Percentiles rank a stretch among this genome's conserved stretches.
These are phyloP conservation scores for Zeuzera pyrina DNA, from an alignment of 2,888 invertebrate genomes.

Conservation along the genomic window DNA sequence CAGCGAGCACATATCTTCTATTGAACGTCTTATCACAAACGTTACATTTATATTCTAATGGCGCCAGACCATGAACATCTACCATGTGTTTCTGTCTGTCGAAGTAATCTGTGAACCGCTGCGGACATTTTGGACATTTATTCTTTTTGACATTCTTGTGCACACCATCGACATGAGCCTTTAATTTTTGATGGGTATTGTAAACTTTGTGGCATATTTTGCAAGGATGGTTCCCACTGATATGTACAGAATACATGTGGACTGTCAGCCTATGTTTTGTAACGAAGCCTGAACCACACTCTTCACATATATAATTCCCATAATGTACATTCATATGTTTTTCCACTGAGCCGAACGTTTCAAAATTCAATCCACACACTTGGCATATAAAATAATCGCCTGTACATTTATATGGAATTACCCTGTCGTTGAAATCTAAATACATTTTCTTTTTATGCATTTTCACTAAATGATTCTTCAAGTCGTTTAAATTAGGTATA, in stretches of 20 bases:
- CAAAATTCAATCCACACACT: conserved; percentile 14
- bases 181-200: conserved; percentile 20
- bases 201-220: conserved; percentile 33
- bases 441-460: conserved; percentile 40
- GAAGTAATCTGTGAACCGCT: conserved; percentile 31
- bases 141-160: conserved; percentile 28
- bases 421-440: conserved; percentile 34
- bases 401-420: conserved; percentile 35
- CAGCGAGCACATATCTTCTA: conserved; percentile 29
- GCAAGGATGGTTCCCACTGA: conserved; percentile 15
- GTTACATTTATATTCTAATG: conserved; percentile 18
- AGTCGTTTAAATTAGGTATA: conserved; percentile 28
- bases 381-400: conserved; percentile 23
- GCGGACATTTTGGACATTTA: conserved; percentile 28
- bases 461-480: conserved; percentile 41
- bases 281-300: conserved; percentile 32
- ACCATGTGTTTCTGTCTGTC: conserved; percentile 29
- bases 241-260: conserved; percentile 27
- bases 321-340: conserved; percentile 21
- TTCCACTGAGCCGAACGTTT: conserved; percentile 18
- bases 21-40: conserved; percentile 26
- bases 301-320: conserved; percentile 23
- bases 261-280: conserved; percentile 41
- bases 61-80: conserved; percentile 19
- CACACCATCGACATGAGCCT: conserved; percentile 23